phyloP scores from a whole-genome alignment of 1,140 invertebrate species.

The Mercenaria mercenaria region DNA sequence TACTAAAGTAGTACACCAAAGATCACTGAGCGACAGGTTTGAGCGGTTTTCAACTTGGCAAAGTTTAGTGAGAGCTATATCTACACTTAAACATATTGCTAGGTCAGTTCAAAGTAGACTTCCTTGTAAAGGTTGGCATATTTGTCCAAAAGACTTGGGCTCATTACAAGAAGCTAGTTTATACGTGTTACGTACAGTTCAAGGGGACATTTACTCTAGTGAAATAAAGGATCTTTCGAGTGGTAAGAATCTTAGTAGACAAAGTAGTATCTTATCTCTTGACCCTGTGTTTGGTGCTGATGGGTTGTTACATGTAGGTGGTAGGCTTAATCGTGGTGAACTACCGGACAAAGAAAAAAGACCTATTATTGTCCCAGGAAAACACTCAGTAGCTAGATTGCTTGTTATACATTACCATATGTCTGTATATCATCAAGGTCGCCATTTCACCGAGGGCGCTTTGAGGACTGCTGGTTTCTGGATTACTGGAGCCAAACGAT shows the following conservation, averaged over 20 bases:
- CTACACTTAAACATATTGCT: slow-evolving; percentile 20
- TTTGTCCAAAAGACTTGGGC: neutral
- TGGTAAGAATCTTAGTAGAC: neutral
- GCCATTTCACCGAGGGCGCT: slow-evolving; percentile 51
- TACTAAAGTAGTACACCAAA: neutral
- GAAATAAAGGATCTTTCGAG: neutral
- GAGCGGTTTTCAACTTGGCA: slow-evolving; percentile 51
- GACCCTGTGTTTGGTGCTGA: neutral
- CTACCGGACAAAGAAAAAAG: neutral
- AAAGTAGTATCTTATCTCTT: neutral
- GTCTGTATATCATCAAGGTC: neutral
- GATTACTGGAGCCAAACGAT: slow-evolving; percentile 50
- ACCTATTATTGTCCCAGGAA: neutral
- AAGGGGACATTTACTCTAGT: slow-evolving; percentile 18
- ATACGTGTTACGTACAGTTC: neutral
- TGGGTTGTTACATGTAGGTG: neutral
- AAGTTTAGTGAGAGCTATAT: slow-evolving; percentile 28
- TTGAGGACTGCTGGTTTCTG: slow-evolving; percentile 42
- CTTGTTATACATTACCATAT: neutral
- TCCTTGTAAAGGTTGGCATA: neutral
- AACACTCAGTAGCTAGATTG: neutral
- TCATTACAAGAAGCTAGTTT: neutral
- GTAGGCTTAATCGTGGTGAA: neutral
- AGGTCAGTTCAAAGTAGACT: neutral
- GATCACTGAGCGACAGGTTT: neutral